These are phyloP conservation scores for Sphinx pinastri DNA, from an alignment of 2,888 invertebrate genomes.

Conservation along the genomic window DNA sequence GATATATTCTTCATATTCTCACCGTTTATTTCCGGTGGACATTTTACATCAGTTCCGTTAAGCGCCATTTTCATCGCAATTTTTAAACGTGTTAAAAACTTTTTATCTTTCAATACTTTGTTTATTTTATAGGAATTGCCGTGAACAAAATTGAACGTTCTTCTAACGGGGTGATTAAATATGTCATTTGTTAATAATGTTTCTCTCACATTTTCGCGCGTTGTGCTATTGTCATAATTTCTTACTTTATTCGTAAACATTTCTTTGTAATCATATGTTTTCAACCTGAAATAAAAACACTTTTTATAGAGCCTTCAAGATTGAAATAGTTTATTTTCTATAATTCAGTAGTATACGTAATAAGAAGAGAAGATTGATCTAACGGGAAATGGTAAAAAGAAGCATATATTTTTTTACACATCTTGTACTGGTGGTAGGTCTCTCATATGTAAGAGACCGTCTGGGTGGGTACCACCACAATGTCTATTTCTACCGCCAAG, in stretches of 20 bases:
- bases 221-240: background rate
- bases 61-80: background rate
- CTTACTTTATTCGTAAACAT: constrained; percentile 33
- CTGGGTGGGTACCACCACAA: too few relatives aligned
- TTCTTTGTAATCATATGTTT: constrained; percentile 44
- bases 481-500: too few relatives aligned
- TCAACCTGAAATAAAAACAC: constrained; percentile 43
- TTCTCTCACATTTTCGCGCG: background rate
- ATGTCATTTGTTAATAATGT: background rate
- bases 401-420: too few relatives aligned
- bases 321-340: too few relatives aligned
- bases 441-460: too few relatives aligned
- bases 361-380: too few relatives aligned
- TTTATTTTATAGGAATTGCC: background rate
- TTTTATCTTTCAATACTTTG: constrained; percentile 8
- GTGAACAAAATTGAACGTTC: constrained; percentile 1
- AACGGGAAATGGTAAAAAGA: too few relatives aligned
- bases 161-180: background rate
- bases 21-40: background rate
- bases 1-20: background rate
- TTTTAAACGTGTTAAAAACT: background rate
- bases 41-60: constrained; percentile 1
- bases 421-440: too few relatives aligned
- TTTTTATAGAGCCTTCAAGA: too few relatives aligned
- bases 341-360: too few relatives aligned